A percentile compares a stretch with the other conserved stretches of the same genome.
Evolutionary conservation across 1,140 invertebrate genomes (phyloP).

Genomic region (Trichomalopsis sarcophagae): DNA sequence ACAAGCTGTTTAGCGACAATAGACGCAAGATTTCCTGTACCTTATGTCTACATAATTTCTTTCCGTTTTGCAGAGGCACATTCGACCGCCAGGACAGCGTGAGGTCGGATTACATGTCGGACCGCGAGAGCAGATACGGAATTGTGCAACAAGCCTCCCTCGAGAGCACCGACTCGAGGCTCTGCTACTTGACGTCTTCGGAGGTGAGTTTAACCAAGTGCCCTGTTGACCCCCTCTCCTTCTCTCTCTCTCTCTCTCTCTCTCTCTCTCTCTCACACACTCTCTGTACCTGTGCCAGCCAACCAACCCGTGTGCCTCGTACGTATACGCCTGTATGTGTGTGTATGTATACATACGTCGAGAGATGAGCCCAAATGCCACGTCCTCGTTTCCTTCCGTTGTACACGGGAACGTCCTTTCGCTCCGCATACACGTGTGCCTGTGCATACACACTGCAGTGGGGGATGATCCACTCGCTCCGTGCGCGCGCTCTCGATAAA

Average conservation of each 20-base stretch:
- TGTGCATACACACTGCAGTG: neutral
- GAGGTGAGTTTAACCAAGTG: conserved; percentile 84
- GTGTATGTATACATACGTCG: neutral
- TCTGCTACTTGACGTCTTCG: conserved; percentile 95
- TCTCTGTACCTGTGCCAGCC: neutral
- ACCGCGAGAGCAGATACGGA: conserved; percentile 87
- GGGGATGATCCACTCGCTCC: neutral
- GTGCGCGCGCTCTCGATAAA: conserved; percentile 11
- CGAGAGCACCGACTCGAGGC: conserved; percentile 93
- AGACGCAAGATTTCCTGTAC: too few species aligned
- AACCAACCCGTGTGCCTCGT: neutral
- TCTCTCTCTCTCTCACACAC: too few species aligned
- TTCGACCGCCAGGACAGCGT: conserved; percentile 93
- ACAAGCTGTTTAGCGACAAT: neutral
- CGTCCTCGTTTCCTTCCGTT: neutral
- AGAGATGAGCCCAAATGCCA: neutral
- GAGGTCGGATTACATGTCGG: conserved; percentile 91
- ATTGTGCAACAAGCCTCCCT: conserved; percentile 94
- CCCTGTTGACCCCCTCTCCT: conserved; percentile 35
- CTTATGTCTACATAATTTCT: neutral
- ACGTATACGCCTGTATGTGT: neutral
- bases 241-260: neutral
- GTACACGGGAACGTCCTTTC: conserved; percentile 3
- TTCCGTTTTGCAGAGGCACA: conserved; percentile 78
- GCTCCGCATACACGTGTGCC: neutral